Evolutionary conservation across 1,140 invertebrate species (phyloP).

Genomic region (Polypedilum vanderplanki): DNA sequence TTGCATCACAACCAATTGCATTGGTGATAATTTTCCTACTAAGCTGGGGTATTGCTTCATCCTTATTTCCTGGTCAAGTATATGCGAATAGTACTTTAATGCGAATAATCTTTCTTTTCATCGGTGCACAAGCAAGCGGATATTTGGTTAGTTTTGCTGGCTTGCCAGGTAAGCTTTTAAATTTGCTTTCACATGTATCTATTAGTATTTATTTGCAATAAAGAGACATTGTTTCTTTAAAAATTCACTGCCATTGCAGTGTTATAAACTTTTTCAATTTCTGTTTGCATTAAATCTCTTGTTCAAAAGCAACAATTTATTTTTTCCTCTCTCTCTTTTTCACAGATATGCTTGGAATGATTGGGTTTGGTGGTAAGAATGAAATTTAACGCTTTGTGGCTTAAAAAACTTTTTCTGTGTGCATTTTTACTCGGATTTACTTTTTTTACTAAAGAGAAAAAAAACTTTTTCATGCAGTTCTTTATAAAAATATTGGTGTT

Average conservation of each 20-base stretch:
- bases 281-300: not conserved
- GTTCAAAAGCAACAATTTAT: not conserved
- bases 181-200: too few species aligned
- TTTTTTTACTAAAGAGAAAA: not conserved
- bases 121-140: slow-evolving; percentile 40
- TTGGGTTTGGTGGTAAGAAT: slow-evolving; percentile 37
- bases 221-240: too few species aligned
- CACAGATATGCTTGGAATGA: slow-evolving; percentile 42
- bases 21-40: slow-evolving; percentile 37
- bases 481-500: slow-evolving; percentile 41
- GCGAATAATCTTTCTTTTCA: slow-evolving; percentile 40
- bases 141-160: slow-evolving; percentile 39
- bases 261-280: not conserved
- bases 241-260: not conserved
- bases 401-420: not conserved
- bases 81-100: slow-evolving; percentile 36
- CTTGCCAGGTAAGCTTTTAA: slow-evolving; percentile 33
- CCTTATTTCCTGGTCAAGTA: slow-evolving; percentile 35
- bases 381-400: slow-evolving; percentile 9
- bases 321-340: not conserved
- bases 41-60: slow-evolving; percentile 37
- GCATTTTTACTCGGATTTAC: not conserved
- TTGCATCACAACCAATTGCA: slow-evolving; percentile 38
- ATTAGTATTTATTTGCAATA: not conserved
- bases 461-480: slow-evolving; percentile 32